Evolutionary conservation across 2,888 invertebrate species (phyloP), one percentile per base, ranked within the genome.

Genomic region (Xestia sexstrigata): DNA sequence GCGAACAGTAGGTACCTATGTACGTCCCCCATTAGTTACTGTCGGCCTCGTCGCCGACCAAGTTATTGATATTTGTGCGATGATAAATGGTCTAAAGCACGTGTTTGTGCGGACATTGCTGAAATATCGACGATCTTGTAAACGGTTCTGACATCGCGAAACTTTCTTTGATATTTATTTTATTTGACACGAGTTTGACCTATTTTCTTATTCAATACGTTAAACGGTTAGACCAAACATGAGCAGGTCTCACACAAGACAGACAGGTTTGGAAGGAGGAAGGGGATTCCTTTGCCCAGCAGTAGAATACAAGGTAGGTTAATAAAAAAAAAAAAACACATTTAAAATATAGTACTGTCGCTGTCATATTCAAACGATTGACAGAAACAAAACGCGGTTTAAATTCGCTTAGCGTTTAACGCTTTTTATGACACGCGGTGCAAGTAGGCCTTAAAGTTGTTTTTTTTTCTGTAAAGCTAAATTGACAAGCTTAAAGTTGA

Each of bases 21-120:
- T 78, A 80, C 83, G 83, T 78, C 80, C 83, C 81, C 90, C 93
- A 95, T 95, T 95, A 94, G 93, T 95, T 92, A 92, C 92, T 93
- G 95, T 95, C 95, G 91, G 84, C 92, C 89, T 83, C 88, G 85
- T 84, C 89, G 83, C 84, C 89, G 81, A 89, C 91, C 91, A 84
- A 93, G 91, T 93, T 95, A 95, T 95, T 95, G 95, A 95, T 95
- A 95, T 95, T 95, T 93, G 89, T 90, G 90, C 90, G 78, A 91
- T 95, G 95, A 95, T 94, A 94, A 95, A 95, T 94, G 91, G 89
- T 90, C 87, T 83, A 88, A 80, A 92, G 92, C 91, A 92, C 90
- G 90, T 90, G 89, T 89, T 89, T 87, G 84, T 81, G 82, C 86
- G 90, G 88, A 90, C 90, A 89, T 83, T 70, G 85, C 89, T 88